Evolutionary conservation across 2,797 vertebrate species (phyloP).

Genomic region (Onychomys torridus): DNA sequence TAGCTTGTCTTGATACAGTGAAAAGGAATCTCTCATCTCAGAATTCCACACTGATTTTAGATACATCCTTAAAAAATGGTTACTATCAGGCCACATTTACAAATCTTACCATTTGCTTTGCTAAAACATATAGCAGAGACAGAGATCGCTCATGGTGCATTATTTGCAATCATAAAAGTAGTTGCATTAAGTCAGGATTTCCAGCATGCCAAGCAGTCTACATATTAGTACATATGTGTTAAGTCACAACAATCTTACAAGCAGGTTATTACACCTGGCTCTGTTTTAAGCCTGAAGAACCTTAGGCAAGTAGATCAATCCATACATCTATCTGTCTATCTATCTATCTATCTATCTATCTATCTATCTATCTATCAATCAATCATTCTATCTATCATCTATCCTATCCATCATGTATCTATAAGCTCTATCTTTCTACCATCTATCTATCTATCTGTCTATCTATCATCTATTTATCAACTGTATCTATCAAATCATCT

Average conservation of each 20-base stretch:
- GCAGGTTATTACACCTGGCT: not conserved
- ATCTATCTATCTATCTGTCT: not conserved
- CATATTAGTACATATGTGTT: not conserved
- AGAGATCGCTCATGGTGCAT: not conserved
- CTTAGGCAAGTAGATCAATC: not conserved
- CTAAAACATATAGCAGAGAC: not conserved
- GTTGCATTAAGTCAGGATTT: not conserved
- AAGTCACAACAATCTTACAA: not conserved
- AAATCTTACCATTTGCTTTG: not conserved
- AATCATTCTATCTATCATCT: too few relatives aligned
- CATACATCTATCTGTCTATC: too few relatives aligned
- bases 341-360: too few relatives aligned
- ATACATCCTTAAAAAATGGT: not conserved
- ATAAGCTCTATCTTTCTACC: not conserved
- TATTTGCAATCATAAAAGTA: not conserved
- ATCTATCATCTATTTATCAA: not conserved
- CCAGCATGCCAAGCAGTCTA: not conserved
- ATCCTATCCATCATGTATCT: too few relatives aligned
- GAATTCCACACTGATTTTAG: not conserved
- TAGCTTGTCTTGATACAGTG: not conserved
- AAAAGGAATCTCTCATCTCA: not conserved
- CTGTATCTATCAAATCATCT: not conserved
- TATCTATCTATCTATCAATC: not conserved
- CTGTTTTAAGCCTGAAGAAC: not conserved
- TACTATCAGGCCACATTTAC: not conserved